Percentiles rank a stretch among this genome's conserved stretches.
phyloP scores from a whole-genome alignment of 2,113 vertebrate genomes.

The Solea senegalensis region DNA sequence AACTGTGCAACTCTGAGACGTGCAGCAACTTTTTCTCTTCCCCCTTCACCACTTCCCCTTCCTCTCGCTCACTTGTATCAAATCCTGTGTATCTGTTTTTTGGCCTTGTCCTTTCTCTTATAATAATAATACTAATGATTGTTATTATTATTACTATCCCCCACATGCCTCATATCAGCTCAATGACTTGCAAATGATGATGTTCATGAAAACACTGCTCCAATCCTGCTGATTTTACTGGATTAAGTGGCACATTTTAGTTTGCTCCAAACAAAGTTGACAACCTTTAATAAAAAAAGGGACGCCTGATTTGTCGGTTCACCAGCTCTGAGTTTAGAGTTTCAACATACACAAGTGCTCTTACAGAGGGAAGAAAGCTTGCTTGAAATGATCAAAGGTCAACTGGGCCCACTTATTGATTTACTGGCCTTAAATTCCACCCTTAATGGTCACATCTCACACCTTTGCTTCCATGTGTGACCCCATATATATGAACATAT shows the following conservation, averaged over 20 bases:
- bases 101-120: not conserved
- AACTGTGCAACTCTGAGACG: constrained; percentile 11
- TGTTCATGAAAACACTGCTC: not conserved
- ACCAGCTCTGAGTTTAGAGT: constrained; percentile 1
- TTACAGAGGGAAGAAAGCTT: not conserved
- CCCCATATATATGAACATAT: too few species aligned
- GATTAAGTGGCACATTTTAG: not conserved
- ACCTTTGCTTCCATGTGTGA: not conserved
- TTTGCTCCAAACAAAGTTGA: not conserved
- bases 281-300: not conserved
- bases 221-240: not conserved
- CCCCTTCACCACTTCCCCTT: constrained; percentile 60
- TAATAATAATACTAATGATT: too few species aligned
- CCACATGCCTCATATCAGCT: not conserved
- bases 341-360: not conserved
- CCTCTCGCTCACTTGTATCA: constrained; percentile 42
- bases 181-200: not conserved
- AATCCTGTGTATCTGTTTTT: not conserved
- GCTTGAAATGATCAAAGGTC: constrained; percentile 48
- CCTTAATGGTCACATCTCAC: not conserved
- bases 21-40: constrained; percentile 45
- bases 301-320: not conserved
- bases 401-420: constrained; percentile 42
- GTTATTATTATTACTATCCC: too few species aligned
- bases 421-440: constrained; percentile 36